A percentile compares a stretch with the other conserved stretches of the same genome.
Conservation (phyloP, 2,113 vertebrate species). For the Neolamprologus modestus region DNA sequence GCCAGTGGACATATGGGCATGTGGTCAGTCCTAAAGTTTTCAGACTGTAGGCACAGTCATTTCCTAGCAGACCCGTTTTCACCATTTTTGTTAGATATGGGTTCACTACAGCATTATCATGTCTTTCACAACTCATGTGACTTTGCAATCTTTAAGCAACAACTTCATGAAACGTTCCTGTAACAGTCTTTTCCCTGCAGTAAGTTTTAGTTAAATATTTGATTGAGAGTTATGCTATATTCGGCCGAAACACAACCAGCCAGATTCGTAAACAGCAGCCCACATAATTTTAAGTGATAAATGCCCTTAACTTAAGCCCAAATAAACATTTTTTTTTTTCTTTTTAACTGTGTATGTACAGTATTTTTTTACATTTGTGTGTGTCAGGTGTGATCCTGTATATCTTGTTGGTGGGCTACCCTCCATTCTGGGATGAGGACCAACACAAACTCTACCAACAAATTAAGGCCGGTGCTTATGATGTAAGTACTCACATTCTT, state of each 20-base stretch:
- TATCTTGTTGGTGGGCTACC: conserved; percentile 97
- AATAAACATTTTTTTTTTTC: neutral
- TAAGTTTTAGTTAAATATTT: neutral
- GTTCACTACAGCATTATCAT: neutral
- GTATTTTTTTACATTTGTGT: neutral
- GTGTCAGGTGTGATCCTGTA: conserved; percentile 93
- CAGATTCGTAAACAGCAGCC: neutral
- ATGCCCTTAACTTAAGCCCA: neutral
- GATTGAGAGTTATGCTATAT: neutral
- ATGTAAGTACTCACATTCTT: conserved; percentile 74
- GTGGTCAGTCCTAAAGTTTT: conserved; percentile 77
- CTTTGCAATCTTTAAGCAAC: neutral
- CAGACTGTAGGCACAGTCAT: neutral
- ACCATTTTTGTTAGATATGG: neutral
- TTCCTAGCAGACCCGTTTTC: neutral
- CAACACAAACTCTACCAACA: conserved; percentile 99
- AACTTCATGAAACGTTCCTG: neutral
- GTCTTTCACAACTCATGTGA: neutral
- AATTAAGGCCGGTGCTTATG: conserved; percentile 98
- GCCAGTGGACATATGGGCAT: conserved; percentile 99
- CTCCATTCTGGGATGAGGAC: conserved; percentile 99
- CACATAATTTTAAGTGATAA: neutral
- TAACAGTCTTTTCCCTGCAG: neutral
- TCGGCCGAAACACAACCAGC: neutral
- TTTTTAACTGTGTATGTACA: neutral